Conservation (phyloP, 1,140 invertebrate species). For the Leucophenga varia region DNA sequence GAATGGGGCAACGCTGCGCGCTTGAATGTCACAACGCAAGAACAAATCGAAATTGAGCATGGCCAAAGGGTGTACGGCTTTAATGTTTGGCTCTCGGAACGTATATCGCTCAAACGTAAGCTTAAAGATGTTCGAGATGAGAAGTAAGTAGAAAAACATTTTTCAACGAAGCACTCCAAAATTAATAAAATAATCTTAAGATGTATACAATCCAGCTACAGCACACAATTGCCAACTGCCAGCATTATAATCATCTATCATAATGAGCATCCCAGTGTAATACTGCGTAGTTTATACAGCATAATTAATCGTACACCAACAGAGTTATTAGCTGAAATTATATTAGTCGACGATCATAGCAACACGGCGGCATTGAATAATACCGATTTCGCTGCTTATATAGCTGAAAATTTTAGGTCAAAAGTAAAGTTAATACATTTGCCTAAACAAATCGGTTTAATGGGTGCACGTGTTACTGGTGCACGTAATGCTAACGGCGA, state of each 20-base stretch:
- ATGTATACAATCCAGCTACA: too few relatives aligned
- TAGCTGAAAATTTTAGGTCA: slow-evolving; percentile 67
- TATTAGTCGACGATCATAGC: slow-evolving; percentile 90
- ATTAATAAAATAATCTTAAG: too few relatives aligned
- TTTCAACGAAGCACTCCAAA: too few relatives aligned
- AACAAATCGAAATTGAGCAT: too few relatives aligned
- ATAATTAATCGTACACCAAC: slow-evolving; percentile 78
- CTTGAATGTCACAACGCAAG: too few relatives aligned
- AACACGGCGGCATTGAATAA: slow-evolving; percentile 24
- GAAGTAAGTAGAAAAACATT: too few relatives aligned
- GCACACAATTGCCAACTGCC: slow-evolving; percentile 76
- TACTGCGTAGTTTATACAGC: slow-evolving; percentile 80
- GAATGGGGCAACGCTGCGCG: too few relatives aligned
- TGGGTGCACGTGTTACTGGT: slow-evolving; percentile 82
- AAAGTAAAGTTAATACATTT: slow-evolving; percentile 75
- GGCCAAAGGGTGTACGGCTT: too few relatives aligned
- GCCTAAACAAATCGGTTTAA: slow-evolving; percentile 76
- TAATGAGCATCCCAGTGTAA: slow-evolving; percentile 85
- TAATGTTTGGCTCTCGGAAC: too few relatives aligned
- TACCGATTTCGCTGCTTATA: slow-evolving; percentile 59
- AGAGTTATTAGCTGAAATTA: slow-evolving; percentile 81
- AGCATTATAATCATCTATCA: slow-evolving; percentile 92
- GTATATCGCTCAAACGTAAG: too few relatives aligned
- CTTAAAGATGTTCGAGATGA: too few relatives aligned
- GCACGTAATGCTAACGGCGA: slow-evolving; percentile 75